These are phyloP conservation scores for Vultur gryphus DNA, from an alignment of 2,797 vertebrate species.

Conservation along the genomic window DNA sequence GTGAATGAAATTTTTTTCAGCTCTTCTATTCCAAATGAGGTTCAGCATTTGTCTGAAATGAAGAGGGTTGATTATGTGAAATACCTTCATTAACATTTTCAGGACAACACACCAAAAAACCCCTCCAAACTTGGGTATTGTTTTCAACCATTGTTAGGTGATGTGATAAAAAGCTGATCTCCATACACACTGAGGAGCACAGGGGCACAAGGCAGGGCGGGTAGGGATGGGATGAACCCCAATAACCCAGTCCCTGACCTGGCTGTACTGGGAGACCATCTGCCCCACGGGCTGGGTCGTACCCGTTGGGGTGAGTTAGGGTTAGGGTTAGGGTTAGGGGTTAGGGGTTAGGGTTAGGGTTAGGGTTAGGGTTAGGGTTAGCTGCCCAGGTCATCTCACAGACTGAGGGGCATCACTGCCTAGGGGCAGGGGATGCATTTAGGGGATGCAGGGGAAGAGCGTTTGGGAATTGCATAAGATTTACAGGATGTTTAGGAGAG, in stretches of 20 bases:
- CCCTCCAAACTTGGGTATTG: neutral
- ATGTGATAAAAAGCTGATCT: neutral
- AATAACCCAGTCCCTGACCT: neutral
- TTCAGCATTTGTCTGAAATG: neutral
- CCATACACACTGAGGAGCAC: neutral
- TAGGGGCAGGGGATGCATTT: neutral
- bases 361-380: too few species aligned
- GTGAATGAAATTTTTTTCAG: neutral
- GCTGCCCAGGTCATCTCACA: neutral
- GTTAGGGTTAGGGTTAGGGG: too few species aligned
- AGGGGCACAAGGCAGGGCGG: neutral
- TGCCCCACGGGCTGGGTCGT: neutral
- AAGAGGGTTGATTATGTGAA: neutral
- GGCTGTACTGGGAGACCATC: neutral
- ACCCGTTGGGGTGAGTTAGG: neutral
- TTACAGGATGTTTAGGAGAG: neutral
- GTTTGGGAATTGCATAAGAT: neutral
- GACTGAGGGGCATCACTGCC: neutral
- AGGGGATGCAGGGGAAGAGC: neutral
- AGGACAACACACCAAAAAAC: fast-evolving
- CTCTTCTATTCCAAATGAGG: neutral
- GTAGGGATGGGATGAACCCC: neutral
- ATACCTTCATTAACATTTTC: neutral
- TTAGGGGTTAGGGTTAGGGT: too few species aligned
- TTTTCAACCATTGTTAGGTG: neutral